Evolutionary conservation across 2,888 invertebrate species (phyloP), one percentile per base, ranked within the genome.

Genomic region (Zhuqinia jingwanae): DNA sequence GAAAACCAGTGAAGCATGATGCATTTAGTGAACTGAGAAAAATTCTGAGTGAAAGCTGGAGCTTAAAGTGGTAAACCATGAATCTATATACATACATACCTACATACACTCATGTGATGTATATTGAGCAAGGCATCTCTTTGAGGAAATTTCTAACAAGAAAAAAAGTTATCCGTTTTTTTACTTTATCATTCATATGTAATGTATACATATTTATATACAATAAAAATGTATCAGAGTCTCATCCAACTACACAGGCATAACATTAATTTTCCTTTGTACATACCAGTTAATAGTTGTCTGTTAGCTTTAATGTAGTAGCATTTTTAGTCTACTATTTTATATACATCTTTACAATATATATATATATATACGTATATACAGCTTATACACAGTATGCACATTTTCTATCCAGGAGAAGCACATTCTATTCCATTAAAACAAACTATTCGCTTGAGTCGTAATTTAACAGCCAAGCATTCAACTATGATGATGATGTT

Each of bases 31-130:
- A 85, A 79, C 85, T 85, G 78, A 73, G 70, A 68, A 85, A 79
- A 85, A 85, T 79, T 85, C 85, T 79, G 79, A 79, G 78, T 79
- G 85, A 85, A 85, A 85, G 78, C 82, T 76, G 50, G 30, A 47
- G 82, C 79, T 85, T 63, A 78, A 83, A 73, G 81, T 81, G 81
- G 58, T 60, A 73, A 81, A 73, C 81, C 73, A 73, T 45, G 65
- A 65, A 45, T 73, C n/a, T 5, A 27, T 25, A 25, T 22, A 58
- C 25, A 25, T 58, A 22, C 17, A 8, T 5, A 5, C 45, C n/a
- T n/a, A n/a, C n/a, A n/a, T 36, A 36, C 36, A 36, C 8, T 36
- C 8, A 8, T 36, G 36, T 36, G 36, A 50, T 50, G n/a, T 11
- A 50, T 50, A 50, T 13, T 15, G 36, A 6, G 8, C 36, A 36